Conservation (phyloP, 2,113 vertebrate genomes). For the Actinemys pallida region DNA sequence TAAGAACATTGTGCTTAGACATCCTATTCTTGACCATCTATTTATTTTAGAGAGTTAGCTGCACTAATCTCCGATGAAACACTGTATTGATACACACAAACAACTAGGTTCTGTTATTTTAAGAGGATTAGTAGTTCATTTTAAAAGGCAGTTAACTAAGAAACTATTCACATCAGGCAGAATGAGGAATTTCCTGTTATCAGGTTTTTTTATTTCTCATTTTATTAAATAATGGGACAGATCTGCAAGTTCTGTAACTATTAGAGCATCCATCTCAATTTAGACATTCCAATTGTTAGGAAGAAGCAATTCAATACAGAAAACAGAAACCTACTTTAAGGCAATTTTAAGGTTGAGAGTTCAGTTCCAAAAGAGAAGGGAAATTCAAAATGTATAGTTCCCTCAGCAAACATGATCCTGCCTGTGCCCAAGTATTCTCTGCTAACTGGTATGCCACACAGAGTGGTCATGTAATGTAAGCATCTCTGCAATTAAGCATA, state of each 20-base stretch:
- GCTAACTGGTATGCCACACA: neutral
- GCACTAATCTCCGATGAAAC: neutral
- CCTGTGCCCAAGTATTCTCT: neutral
- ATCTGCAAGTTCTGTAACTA: neutral
- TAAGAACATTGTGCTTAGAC: neutral
- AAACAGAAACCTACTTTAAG: neutral
- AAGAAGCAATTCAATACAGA: neutral
- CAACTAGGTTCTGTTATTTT: neutral
- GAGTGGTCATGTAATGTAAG: accelerated
- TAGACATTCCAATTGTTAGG: neutral
- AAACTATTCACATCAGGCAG: neutral
- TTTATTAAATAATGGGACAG: neutral
- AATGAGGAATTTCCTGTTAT: neutral
- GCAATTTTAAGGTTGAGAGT: neutral
- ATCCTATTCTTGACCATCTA: neutral
- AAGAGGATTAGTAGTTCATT: neutral
- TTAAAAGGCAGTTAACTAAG: neutral
- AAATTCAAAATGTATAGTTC: neutral
- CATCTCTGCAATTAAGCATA: neutral
- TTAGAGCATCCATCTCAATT: neutral
- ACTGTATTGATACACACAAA: neutral
- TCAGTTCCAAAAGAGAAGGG: neutral
- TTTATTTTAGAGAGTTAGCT: neutral
- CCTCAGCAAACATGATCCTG: neutral
- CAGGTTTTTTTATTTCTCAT: neutral